Evolutionary conservation across 2,888 invertebrate genomes (phyloP).

Genomic region (Pristionchus arcanus): DNA sequence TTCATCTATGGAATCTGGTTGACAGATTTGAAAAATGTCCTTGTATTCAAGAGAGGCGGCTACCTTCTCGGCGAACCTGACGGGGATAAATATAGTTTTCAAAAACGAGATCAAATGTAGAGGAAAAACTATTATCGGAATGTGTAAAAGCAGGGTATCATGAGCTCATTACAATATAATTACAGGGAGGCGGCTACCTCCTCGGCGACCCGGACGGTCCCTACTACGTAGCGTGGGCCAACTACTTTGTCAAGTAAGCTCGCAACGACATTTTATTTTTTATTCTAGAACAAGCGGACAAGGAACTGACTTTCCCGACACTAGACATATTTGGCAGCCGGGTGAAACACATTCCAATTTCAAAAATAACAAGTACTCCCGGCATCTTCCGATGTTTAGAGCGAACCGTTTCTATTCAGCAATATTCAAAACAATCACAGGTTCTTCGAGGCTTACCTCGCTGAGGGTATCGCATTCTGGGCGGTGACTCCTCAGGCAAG

Average conservation of each 20-base stretch:
- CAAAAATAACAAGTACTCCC: too few species aligned
- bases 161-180: too few species aligned
- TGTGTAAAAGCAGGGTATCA: too few species aligned
- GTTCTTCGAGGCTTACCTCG: slow-evolving; percentile 35
- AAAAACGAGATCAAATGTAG: too few species aligned
- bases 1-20: too few species aligned
- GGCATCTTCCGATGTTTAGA: too few species aligned
- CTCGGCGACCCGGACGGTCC: slow-evolving; percentile 6
- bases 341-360: not conserved
- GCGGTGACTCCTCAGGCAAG: slow-evolving; percentile 85
- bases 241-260: slow-evolving; percentile 86
- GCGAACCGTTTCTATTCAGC: too few species aligned
- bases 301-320: not conserved
- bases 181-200: slow-evolving; percentile 46
- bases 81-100: too few species aligned
- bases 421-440: not conserved
- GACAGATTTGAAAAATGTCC: too few species aligned
- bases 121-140: too few species aligned
- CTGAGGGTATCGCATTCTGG: slow-evolving; percentile 85
- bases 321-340: not conserved
- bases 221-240: slow-evolving; percentile 81
- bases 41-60: too few species aligned
- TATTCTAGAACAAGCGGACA: not conserved
- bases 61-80: too few species aligned
- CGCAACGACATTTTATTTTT: not conserved